Percentiles rank a stretch among this genome's conserved stretches.
Conservation (phyloP, 2,113 vertebrate species). For the Hippoglossus stenolepis region DNA sequence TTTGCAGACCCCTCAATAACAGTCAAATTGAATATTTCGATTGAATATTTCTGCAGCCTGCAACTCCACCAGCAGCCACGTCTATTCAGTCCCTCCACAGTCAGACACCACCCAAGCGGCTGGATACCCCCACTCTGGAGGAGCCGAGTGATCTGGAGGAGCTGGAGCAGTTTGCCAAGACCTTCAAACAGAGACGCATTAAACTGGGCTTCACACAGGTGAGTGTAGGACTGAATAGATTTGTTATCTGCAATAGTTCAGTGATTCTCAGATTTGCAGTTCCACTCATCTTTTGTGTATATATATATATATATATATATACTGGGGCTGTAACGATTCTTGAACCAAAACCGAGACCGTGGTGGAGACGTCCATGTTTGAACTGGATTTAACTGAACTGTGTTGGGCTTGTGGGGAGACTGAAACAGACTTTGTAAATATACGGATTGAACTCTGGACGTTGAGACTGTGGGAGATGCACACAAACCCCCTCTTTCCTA, state of each 20-base stretch:
- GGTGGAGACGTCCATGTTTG: too few relatives aligned
- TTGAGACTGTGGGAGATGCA: too few relatives aligned
- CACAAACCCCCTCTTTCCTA: too few relatives aligned
- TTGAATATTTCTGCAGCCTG: constrained; percentile 85
- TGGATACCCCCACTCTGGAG: constrained; percentile 96
- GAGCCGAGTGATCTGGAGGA: constrained; percentile 99
- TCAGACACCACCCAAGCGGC: constrained; percentile 97
- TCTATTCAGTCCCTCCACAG: constrained; percentile 94
- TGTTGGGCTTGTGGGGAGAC: too few relatives aligned
- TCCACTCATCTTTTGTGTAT: background rate
- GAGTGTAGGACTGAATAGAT: constrained; percentile 16
- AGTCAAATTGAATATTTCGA: background rate
- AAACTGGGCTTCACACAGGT: constrained; percentile 99
- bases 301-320: too few relatives aligned
- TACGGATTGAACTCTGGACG: too few relatives aligned
- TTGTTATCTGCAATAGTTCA: background rate
- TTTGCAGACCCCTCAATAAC: background rate
- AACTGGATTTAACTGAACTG: too few relatives aligned
- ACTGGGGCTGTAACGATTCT: too few relatives aligned
- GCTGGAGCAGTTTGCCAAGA: constrained; percentile 99
- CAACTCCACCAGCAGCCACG: constrained; percentile 96
- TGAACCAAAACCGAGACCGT: too few relatives aligned
- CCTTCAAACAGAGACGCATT: constrained; percentile 99
- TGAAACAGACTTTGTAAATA: too few relatives aligned
- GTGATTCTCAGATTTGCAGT: constrained; percentile 2